Evolutionary conservation across 2,113 vertebrate species (phyloP), one percentile per base, ranked within the genome.

Genomic region (Syngnathus scovelli): DNA sequence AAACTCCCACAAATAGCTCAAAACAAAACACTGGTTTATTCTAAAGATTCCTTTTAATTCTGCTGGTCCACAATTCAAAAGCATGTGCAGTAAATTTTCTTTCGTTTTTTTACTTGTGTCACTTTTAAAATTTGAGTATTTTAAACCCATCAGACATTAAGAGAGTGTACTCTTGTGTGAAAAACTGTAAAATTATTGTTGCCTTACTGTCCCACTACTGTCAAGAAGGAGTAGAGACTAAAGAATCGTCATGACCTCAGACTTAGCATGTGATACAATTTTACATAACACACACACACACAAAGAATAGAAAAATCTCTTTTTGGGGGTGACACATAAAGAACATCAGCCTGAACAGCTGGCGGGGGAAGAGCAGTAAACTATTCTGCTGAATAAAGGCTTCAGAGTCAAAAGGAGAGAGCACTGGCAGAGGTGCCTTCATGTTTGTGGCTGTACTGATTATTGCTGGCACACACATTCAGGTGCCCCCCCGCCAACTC

Each of bases 311-410:
- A 13, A 60, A 68, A 79, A 61, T 21, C 37, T 59, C 39, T 74
- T 78, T 83, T 76, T 61, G 68, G 62, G 71, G 64, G 60, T 0
- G 80, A 84, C 84, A 89, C 73, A 79, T 77, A 79, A 85, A 69
- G 71, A 89, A 88, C 88, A 91, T 89, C 89, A 89, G 88, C 83
- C 72, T 69, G 74, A 38, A 39, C 66, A 69, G 58, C 43, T 15
- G 36, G 38, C 33, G 8, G 70, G 58, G 64, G 68, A 52, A 49
- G 52, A 73, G 60, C 49, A 85, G 69, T 84, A 80, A 81, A 83
- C 41, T 33, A 58, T 58, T 36, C 1, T 83, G 44, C n/a, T 72
- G 69, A 54, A 46, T 66, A 77, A 69, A 78, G 73, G 71, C 83
- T 58, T 8, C 68, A 81, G 48, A 64, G 27, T 72, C 60, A 79